Evolutionary conservation across 23 tunicate genomes (phyloP), one percentile per base, ranked within the genome.

Genomic region (Pegea sp.): DNA sequence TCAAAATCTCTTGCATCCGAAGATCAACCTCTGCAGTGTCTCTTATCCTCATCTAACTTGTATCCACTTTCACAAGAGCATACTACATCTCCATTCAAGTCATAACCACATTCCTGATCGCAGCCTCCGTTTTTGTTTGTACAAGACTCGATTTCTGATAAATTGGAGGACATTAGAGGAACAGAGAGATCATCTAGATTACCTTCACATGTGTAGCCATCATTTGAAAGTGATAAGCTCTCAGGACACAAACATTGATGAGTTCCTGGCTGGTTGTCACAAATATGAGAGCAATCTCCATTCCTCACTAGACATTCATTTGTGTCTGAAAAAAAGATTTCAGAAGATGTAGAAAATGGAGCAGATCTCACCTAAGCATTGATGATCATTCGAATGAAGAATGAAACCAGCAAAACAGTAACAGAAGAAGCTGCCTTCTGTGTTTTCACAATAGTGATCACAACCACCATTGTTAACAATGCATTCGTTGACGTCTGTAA

Each of bases 71-170:
- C 43, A 49, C 93, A 80, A 18, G 59, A 32, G 53, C 93, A 80
- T 6, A 29, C 49, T 19, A 80, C 56, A n/a, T 60, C 48, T 1
- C 48, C 64, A 22, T 66, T 60, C 50, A 61, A 60, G 23, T 55
- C 31, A 33, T 20, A 18, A 13, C 34, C 62, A 30, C 93, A 80
- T 0, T 38, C 71, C 38, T 80, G 93, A n/a, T 71, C 80, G 60
- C 93, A 80, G 1, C 70, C 93, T 27, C 93, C 93, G 69, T 80
- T 80, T 58, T 71, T 66, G 32, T 64, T 63, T 18, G 32, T 28
- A 54, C 93, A 80, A 21, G 74, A 64, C 26, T 58, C 31, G 16
- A 80, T 71, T 19, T 42, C 93, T 80, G 54, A 7, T 29, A 48
- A 25, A 22, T 25, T 24, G 42, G 13, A 38, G 11, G 46, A 8